These are phyloP conservation scores for Psammodynastes pulverulentus DNA, from an alignment of 2,113 vertebrate species.

Conservation along the genomic window DNA sequence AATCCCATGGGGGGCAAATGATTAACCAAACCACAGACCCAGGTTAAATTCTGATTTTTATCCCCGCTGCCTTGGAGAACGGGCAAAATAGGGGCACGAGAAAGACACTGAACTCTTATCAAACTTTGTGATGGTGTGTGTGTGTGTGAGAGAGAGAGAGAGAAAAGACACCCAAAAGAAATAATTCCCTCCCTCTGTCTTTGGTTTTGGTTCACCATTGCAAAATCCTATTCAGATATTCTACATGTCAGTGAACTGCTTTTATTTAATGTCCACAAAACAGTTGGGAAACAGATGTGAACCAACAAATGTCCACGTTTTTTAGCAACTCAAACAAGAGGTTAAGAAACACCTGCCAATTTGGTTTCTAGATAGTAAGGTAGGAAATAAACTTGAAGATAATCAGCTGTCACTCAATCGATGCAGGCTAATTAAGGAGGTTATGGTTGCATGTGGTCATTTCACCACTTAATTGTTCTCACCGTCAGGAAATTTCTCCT, in stretches of 20 bases:
- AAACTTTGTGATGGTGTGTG: background rate
- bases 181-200: background rate
- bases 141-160: background rate
- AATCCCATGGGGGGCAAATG: background rate
- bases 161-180: background rate
- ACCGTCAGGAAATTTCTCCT: too few relatives aligned
- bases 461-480: background rate
- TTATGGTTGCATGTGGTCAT: too few relatives aligned
- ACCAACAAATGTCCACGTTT: background rate
- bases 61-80: background rate
- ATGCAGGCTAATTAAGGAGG: background rate
- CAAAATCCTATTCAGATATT: background rate
- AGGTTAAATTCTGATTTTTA: background rate
- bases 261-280: background rate
- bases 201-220: background rate
- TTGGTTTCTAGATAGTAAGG: background rate
- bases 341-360: background rate
- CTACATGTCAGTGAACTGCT: background rate
- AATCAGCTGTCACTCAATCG: background rate
- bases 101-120: background rate
- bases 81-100: background rate
- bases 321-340: background rate
- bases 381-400: background rate
- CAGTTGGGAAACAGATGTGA: background rate
- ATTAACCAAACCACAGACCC: background rate